Evolutionary conservation across 23 tunicate genomes (phyloP).

Genomic region (Halocynthia roretzi): DNA sequence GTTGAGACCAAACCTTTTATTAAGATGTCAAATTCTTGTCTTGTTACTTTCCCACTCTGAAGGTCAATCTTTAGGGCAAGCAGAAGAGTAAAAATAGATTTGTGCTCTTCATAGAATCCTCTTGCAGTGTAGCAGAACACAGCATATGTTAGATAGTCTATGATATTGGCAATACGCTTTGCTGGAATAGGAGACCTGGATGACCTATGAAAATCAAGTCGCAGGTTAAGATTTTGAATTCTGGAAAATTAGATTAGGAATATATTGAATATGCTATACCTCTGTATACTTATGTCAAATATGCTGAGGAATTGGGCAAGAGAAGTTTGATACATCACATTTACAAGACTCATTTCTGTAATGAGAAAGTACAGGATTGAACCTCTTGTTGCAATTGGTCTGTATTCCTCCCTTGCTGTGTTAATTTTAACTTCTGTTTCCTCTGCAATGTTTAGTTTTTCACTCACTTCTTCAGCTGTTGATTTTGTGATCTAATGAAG

Average conservation of each 20-base stretch:
- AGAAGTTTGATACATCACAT: constrained; percentile 97
- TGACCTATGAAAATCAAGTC: constrained; percentile 26
- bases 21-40: constrained; percentile 74
- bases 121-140: constrained; percentile 90
- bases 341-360: constrained; percentile 93
- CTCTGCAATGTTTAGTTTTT: constrained; percentile 79
- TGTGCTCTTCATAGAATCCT: constrained; percentile 88
- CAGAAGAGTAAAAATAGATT: constrained; percentile 76
- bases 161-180: constrained; percentile 81
- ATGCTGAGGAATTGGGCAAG: constrained; percentile 87
- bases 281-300: constrained; percentile 73
- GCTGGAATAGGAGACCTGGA: constrained; percentile 84
- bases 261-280: constrained; percentile 19
- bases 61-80: constrained; percentile 85
- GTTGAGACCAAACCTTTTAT: constrained; percentile 52
- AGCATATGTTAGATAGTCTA: constrained; percentile 78
- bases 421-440: constrained; percentile 92
- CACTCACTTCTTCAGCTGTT: constrained; percentile 96
- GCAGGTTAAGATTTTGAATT: too few species aligned
- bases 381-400: constrained; percentile 90
- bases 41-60: constrained; percentile 67
- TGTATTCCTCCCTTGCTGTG: constrained; percentile 92
- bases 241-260: not conserved
- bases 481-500: constrained; percentile 54
- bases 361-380: constrained; percentile 94